phyloP scores from a whole-genome alignment of 2,113 vertebrate genomes.

The Cololabis saira region DNA sequence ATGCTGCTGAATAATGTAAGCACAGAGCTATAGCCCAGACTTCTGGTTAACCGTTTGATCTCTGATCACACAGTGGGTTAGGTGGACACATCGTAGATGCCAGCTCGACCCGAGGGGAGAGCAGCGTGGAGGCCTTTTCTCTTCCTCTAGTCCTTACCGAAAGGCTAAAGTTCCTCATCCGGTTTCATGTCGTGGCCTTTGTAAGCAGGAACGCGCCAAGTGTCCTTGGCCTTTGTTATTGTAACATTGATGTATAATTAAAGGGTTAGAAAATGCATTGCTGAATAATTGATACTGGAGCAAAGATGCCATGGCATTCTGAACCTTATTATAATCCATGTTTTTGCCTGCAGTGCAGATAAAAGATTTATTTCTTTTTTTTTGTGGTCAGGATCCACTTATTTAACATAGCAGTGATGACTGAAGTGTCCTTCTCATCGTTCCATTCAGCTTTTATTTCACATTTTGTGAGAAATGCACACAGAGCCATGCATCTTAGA shows the following conservation, averaged over 20 bases:
- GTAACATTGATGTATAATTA: constrained; percentile 80
- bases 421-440: constrained; percentile 13
- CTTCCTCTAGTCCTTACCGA: constrained; percentile 35
- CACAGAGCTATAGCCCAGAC: constrained; percentile 68
- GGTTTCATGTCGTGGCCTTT: constrained; percentile 58
- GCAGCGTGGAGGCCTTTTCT: constrained; percentile 47
- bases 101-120: constrained; percentile 54
- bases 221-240: constrained; percentile 67
- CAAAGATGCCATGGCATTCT: constrained; percentile 70
- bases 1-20: constrained; percentile 81
- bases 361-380: constrained; percentile 63
- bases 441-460: constrained; percentile 21
- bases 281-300: constrained; percentile 78
- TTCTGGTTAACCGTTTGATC: constrained; percentile 80
- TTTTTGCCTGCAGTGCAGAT: constrained; percentile 55
- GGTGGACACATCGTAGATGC: constrained; percentile 61
- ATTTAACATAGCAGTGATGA: constrained; percentile 39
- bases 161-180: constrained; percentile 53
- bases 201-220: constrained; percentile 47
- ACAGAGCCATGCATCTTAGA: too few relatives aligned
- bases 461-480: not conserved
- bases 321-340: constrained; percentile 47
- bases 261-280: constrained; percentile 70
- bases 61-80: constrained; percentile 67
- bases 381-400: constrained; percentile 38